These are phyloP conservation scores for Drosophila lutescens DNA, from an alignment of 2,888 invertebrate genomes.

Conservation along the genomic window DNA sequence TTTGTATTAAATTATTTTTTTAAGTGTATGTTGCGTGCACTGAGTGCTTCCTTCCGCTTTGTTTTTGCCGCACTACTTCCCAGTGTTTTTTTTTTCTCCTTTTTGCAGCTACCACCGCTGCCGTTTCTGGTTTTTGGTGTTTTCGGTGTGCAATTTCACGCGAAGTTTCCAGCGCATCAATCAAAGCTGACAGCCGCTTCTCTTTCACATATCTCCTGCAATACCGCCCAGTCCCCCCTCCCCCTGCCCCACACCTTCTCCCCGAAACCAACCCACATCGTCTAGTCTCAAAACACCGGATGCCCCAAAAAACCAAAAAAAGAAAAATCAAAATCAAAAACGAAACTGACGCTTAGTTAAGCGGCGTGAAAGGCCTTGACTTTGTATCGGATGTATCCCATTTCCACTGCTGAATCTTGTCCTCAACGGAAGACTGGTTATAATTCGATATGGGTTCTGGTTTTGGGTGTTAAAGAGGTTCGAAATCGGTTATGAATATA, in stretches of 20 bases:
- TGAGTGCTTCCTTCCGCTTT: conserved; percentile 64
- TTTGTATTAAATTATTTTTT: background rate
- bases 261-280: background rate
- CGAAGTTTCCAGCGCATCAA: conserved; percentile 72
- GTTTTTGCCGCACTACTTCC: conserved; percentile 43
- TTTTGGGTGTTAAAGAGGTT: background rate
- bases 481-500: background rate
- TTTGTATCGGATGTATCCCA: conserved; percentile 33
- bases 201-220: conserved; percentile 19
- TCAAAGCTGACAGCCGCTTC: conserved; percentile 60
- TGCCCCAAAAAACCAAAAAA: background rate
- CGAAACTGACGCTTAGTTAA: conserved; percentile 31
- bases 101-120: conserved; percentile 6
- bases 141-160: conserved; percentile 75
- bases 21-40: conserved; percentile 34
- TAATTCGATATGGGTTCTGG: background rate
- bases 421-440: background rate
- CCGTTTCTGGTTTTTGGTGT: conserved; percentile 33
- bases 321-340: conserved; percentile 5
- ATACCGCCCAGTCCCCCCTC: background rate
- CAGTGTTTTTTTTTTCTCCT: background rate
- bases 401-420: conserved; percentile 11
- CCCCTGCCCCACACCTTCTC: background rate
- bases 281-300: conserved; percentile 14
- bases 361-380: conserved; percentile 42